These are phyloP conservation scores for Athrips mouffetella DNA, from an alignment of 2,888 invertebrate species.

Conservation along the genomic window DNA sequence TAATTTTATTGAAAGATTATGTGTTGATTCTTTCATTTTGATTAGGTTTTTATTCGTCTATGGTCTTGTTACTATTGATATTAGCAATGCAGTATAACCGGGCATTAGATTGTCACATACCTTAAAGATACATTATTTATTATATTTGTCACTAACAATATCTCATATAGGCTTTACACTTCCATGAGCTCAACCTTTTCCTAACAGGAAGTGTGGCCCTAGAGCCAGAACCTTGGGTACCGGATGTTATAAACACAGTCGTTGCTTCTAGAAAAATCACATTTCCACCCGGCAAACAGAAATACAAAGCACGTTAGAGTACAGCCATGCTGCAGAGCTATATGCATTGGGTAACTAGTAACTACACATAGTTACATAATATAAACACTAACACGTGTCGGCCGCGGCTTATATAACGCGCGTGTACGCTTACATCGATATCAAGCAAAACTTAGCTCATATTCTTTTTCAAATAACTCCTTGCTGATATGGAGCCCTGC, in stretches of 20 bases:
- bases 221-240: background rate
- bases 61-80: too few species aligned
- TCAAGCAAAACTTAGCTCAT: slow-evolving; percentile 25
- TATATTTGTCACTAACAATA: background rate
- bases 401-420: slow-evolving; percentile 44
- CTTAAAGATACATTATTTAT: background rate
- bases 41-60: too few species aligned
- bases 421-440: slow-evolving; percentile 33
- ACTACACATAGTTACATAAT: slow-evolving; percentile 46
- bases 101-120: background rate
- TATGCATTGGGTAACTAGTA: slow-evolving; percentile 23
- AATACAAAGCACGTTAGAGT: slow-evolving; percentile 25
- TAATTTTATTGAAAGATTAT: too few species aligned
- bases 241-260: too few species aligned
- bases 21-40: too few species aligned
- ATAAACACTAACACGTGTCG: slow-evolving; percentile 59
- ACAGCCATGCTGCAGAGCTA: slow-evolving; percentile 13
- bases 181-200: background rate
- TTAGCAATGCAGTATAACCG: too few species aligned
- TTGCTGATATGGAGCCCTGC: slow-evolving; percentile 7
- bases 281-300: slow-evolving; percentile 26
- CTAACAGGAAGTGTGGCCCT: background rate
- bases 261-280: slow-evolving; percentile 25
- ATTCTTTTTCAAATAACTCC: slow-evolving; percentile 21
- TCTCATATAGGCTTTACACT: background rate